These are phyloP conservation scores for Dendrolimus punctatus DNA, from an alignment of 1,140 invertebrate genomes.

Conservation along the genomic window DNA sequence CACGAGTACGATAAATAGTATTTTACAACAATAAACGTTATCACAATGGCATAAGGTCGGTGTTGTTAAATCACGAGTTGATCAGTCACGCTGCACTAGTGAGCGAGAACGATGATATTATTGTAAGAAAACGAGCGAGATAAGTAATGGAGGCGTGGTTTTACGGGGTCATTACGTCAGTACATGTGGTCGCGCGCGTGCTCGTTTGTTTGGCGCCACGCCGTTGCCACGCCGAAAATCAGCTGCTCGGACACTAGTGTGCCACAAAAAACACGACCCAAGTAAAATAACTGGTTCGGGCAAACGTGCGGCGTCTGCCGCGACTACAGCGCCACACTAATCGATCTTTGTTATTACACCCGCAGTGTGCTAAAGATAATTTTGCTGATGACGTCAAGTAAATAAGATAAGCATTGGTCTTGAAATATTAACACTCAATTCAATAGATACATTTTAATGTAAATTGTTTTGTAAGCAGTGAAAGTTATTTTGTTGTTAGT, in stretches of 20 bases:
- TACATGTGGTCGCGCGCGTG: conserved; percentile 39
- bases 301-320: conserved; percentile 6
- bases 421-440: too few species aligned
- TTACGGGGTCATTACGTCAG: conserved; percentile 36
- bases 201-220: conserved; percentile 41
- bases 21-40: conserved; percentile 24
- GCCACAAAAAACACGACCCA: conserved; percentile 26
- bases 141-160: conserved; percentile 31
- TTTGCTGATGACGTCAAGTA: too few species aligned
- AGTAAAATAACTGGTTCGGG: conserved; percentile 18
- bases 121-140: conserved; percentile 28
- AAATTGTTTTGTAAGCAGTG: too few species aligned
- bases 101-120: conserved; percentile 27
- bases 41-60: conserved; percentile 12
- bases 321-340: too few species aligned
- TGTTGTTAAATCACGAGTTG: conserved; percentile 14
- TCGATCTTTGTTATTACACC: too few species aligned
- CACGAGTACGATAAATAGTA: conserved; percentile 11
- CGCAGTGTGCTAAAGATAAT: too few species aligned
- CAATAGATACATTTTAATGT: too few species aligned
- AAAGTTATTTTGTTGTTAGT: too few species aligned
- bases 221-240: conserved; percentile 53
- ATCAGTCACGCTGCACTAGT: conserved; percentile 33
- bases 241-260: conserved; percentile 40
- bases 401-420: too few species aligned